Base-by-base conservation (phyloP, 1,140 invertebrate species). In the Trichonephila inaurata region DNA sequence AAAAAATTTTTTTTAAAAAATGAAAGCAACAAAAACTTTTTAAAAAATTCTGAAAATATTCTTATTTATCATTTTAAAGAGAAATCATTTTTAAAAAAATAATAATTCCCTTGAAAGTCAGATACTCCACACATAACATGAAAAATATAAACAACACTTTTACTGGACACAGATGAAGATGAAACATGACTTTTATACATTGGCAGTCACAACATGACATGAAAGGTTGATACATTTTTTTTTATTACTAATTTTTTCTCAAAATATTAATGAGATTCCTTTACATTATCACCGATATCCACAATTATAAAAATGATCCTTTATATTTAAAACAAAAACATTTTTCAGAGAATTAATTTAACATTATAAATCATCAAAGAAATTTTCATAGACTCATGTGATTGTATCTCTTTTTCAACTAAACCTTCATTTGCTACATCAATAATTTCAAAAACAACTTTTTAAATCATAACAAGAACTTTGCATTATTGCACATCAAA, bases 141-240 rank as follows among this genome's bases (percentile, higher is more conserved):
- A 33, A 77, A 77, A 77, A 28, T 40, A 77, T 33, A 18, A 18
- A 77, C 69, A 77, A 33, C 28, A 77, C 72, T 77, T 33, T 18
- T 18, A 40, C 24, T 77, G 28, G 72, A 77, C 72, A 77, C 28
- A 77, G 28, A 77, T 77, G 72, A 77, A 12, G 28, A 77, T 77
- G 72, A 77, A 28, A 33, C 51, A 77, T 77, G 72, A 77, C 6
- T 40, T 77, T 77, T 77, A 40, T 77, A 77, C 72, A 77, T 6
- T 40, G 72, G 72, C 72, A 77, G 28, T 77, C 28, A 40, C 33
- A 77, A 33, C 14, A 77, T 77, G 72, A 77, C 33, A 77, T 14
- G 66, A 24, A 69, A 69, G 66, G 66, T 77, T 77, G 14, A 28
- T 77, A 77, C 69, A 77, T n/a, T n/a, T 77, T 40, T 18, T 40